Base-by-base conservation (phyloP, 1,140 invertebrate species). In the Drosophila ogumai region DNA sequence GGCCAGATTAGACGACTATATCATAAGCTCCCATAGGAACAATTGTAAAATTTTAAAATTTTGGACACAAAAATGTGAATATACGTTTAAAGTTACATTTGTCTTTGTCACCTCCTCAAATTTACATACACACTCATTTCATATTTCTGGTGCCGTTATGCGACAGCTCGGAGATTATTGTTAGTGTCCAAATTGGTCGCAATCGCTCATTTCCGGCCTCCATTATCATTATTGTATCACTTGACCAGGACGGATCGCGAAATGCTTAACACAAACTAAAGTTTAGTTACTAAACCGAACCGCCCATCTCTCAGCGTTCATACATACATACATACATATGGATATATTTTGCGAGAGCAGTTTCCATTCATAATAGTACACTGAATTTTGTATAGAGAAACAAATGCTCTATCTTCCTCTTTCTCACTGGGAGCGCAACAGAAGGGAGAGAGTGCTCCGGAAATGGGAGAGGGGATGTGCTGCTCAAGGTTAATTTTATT, bases 401-500 rank as follows among this genome's bases (percentile, higher is more conserved):
- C 32, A 54, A 36, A 15, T 4, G 52, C n/a, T 25, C 54, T 41
- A 36, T 56, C 54, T 31, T 12, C 22, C 52, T 38, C 34, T 36
- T 17, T 10, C 17, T 40, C 60, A n/a, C 22, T n/a, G 43, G 31
- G 43, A 25, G 63, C 31, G 71, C 75, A 76, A 67, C 22, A 13
- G 15, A 31, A 31, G 31, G n/a, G n/a, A 50, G 47, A 50, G 47
- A 50, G 28, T 31, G 50, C 31, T 34, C 7, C 50, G 31, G 50
- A 54, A 54, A 13, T 54, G 50, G 0, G 6, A 49, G 47, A 43
- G 44, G 25, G 25, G 25, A 36, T 49, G 69, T 56, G 64, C 38
- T 44, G 47, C 43, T 60, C 77, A 82, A 90, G 82, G 76, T 79
- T 85, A 85, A 75, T 86, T 85, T 85, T 81, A 85, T 86, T 85